Percentiles rank a stretch among this genome's conserved stretches.
These are phyloP conservation scores for Podarcis lilfordi DNA, from an alignment of 2,797 vertebrate species.

Conservation along the genomic window DNA sequence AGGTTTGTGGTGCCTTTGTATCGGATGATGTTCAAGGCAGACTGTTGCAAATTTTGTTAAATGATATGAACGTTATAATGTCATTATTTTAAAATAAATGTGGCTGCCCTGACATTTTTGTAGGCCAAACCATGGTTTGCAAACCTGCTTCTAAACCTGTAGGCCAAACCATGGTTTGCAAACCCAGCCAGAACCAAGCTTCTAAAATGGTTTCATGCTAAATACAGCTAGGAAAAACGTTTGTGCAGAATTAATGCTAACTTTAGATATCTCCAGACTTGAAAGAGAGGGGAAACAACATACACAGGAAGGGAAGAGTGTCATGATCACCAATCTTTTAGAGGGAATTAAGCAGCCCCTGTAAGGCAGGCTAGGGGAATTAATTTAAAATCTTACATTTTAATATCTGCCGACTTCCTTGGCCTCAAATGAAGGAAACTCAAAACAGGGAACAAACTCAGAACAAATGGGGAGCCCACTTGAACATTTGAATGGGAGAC, in stretches of 20 bases:
- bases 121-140: neutral
- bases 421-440: neutral
- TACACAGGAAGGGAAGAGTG: neutral
- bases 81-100: neutral
- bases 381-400: neutral
- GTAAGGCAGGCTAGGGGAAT: neutral
- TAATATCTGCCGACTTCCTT: neutral
- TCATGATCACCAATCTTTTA: neutral
- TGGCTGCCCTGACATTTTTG: neutral
- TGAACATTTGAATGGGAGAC: neutral
- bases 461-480: neutral
- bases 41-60: neutral
- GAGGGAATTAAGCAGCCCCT: neutral
- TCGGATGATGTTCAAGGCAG: neutral
- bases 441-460: neutral
- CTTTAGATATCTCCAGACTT: neutral
- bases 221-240: neutral
- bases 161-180: neutral
- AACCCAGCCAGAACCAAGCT: neutral
- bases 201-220: neutral
- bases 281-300: neutral
- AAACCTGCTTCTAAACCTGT: neutral
- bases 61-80: neutral
- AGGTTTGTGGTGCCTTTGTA: neutral
- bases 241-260: neutral